These are phyloP conservation scores for Protaetia brevitarsis DNA, from an alignment of 1,140 invertebrate species.

Conservation along the genomic window DNA sequence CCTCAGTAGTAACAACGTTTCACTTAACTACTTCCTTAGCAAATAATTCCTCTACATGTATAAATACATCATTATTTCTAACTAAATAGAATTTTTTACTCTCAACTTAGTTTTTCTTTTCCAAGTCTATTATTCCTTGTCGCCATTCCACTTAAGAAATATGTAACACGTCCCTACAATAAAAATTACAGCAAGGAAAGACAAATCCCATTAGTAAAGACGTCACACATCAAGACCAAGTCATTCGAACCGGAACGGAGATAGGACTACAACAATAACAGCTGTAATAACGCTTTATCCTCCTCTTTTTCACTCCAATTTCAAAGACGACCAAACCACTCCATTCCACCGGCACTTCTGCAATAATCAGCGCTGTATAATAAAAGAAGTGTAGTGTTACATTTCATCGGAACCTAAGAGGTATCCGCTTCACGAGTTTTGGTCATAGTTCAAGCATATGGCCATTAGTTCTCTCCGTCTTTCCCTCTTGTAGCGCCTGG, in stretches of 20 bases:
- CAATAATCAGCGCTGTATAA: constrained; percentile 2
- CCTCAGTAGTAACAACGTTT: no score
- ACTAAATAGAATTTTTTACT: background rate
- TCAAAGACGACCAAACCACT: background rate
- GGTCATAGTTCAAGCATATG: background rate
- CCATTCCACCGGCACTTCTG: background rate
- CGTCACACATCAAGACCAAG: background rate
- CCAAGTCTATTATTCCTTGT: background rate
- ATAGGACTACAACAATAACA: background rate
- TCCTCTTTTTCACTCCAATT: background rate
- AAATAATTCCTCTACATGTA: no score
- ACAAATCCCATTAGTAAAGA: background rate
- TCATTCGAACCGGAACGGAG: background rate
- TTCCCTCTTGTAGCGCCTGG: background rate
- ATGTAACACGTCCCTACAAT: background rate
- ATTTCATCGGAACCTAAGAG: constrained; percentile 2
- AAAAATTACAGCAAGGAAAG: background rate
- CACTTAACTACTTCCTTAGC: no score
- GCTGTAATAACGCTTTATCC: background rate
- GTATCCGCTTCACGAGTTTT: background rate
- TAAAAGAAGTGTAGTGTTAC: constrained; percentile 2
- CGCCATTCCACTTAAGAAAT: background rate
- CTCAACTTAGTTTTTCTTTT: background rate
- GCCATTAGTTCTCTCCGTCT: background rate
- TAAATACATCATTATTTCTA: no score